phyloP scores from a whole-genome alignment of 2,888 invertebrate species.

The Listrodromus nycthemerus region DNA sequence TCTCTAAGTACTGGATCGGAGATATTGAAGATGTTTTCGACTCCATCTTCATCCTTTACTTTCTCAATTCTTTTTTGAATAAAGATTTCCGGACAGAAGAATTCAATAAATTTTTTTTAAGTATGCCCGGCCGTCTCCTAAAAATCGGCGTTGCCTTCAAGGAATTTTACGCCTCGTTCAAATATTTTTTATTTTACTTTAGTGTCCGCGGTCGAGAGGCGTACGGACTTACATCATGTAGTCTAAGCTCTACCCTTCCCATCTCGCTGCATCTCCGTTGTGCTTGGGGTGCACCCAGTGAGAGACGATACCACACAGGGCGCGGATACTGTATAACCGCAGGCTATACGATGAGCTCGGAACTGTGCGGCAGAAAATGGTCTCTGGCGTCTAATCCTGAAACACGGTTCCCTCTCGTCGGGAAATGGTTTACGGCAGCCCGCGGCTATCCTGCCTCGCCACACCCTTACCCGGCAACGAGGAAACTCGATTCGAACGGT shows the following conservation, averaged over 20 bases:
- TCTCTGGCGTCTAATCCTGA: constrained; percentile 34
- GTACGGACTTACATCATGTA: constrained; percentile 5
- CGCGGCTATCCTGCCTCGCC: constrained; percentile 28
- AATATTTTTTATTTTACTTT: constrained; percentile 28
- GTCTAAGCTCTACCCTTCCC: constrained; percentile 27
- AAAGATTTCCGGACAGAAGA: not conserved
- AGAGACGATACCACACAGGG: constrained; percentile 45
- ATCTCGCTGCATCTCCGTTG: constrained; percentile 10
- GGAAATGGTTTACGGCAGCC: constrained; percentile 38
- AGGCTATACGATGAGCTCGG: constrained; percentile 12
- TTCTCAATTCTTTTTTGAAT: not conserved
- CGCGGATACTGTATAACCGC: constrained; percentile 11
- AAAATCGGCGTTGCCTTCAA: not conserved
- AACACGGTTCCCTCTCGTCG: constrained; percentile 29
- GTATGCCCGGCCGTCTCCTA: too few relatives aligned
- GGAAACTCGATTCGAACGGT: constrained; percentile 15
- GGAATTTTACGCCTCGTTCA: constrained; percentile 38
- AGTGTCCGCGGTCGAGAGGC: not conserved
- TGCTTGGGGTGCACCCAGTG: constrained; percentile 31
- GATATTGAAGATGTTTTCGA: not conserved
- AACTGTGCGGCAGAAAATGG: constrained; percentile 28
- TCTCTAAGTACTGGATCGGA: not conserved
- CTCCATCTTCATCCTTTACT: too few relatives aligned
- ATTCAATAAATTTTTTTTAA: not conserved
- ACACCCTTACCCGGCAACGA: constrained; percentile 35